phyloP scores from a whole-genome alignment of 2,113 vertebrate genomes.

The Ptilonorhynchus violaceus region DNA sequence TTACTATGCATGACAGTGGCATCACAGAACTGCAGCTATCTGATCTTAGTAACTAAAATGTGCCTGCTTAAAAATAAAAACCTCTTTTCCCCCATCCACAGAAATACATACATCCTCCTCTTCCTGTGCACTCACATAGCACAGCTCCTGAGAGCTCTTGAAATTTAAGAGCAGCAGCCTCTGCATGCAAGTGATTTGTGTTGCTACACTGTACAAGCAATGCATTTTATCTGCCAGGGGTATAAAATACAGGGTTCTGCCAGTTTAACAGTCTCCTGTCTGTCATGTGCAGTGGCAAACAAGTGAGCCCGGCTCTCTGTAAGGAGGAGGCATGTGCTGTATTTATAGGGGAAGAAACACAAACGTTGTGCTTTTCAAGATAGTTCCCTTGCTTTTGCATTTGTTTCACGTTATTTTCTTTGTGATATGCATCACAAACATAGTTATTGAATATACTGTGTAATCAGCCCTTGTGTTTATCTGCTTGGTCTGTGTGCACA shows the following conservation, averaged over 20 bases:
- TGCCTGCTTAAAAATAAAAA: background rate
- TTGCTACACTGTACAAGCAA: background rate
- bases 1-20: fast-evolving
- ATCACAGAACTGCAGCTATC: background rate
- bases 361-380: background rate
- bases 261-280: background rate
- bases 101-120: fast-evolving
- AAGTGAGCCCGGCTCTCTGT: background rate
- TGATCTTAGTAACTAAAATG: background rate
- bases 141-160: background rate
- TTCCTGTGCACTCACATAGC: background rate
- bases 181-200: background rate
- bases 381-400: background rate
- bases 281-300: background rate
- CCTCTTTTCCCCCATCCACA: fast-evolving
- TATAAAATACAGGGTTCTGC: background rate
- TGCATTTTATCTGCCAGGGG: background rate
- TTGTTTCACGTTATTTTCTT: background rate
- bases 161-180: background rate
- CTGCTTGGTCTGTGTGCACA: background rate
- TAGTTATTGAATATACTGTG: fast-evolving
- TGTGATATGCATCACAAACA: background rate
- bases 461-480: background rate
- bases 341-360: background rate
- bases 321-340: background rate